Percentiles rank a stretch among this genome's conserved stretches.
phyloP scores from a whole-genome alignment of 2,113 vertebrate species.

The Propithecus coquereli region DNA sequence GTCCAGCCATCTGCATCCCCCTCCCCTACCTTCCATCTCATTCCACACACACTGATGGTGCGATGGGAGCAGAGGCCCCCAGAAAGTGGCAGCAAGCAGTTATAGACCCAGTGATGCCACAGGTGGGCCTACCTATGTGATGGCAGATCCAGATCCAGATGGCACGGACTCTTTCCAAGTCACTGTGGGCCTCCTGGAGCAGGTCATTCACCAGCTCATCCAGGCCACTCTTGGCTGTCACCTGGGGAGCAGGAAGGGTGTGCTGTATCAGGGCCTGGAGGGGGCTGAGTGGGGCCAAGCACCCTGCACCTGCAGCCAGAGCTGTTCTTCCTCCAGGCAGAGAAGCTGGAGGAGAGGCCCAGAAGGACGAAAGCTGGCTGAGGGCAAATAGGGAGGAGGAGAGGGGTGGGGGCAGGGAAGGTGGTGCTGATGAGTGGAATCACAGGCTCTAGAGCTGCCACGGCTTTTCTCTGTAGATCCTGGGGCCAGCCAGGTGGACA shows the following conservation, averaged over 20 bases:
- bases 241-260: constrained; percentile 67
- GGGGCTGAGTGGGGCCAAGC: background rate
- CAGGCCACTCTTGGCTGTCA: constrained; percentile 75
- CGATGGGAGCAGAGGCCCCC: background rate
- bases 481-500: background rate
- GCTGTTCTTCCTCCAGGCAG: background rate
- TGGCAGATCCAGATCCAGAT: constrained; percentile 91
- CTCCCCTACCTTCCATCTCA: background rate
- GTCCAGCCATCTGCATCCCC: background rate
- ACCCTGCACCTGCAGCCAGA: background rate
- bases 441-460: background rate
- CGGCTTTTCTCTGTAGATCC: background rate
- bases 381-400: background rate
- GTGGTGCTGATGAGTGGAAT: background rate
- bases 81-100: background rate
- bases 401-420: background rate
- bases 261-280: background rate
- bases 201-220: constrained; percentile 83
- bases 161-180: constrained; percentile 85
- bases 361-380: background rate
- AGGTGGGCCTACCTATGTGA: constrained; percentile 84
- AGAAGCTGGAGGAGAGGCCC: background rate
- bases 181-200: constrained; percentile 81
- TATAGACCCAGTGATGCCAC: background rate
- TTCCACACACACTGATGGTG: background rate